Conservation (phyloP, 2,888 invertebrate species). For the Malthinus seriepunctatus region DNA sequence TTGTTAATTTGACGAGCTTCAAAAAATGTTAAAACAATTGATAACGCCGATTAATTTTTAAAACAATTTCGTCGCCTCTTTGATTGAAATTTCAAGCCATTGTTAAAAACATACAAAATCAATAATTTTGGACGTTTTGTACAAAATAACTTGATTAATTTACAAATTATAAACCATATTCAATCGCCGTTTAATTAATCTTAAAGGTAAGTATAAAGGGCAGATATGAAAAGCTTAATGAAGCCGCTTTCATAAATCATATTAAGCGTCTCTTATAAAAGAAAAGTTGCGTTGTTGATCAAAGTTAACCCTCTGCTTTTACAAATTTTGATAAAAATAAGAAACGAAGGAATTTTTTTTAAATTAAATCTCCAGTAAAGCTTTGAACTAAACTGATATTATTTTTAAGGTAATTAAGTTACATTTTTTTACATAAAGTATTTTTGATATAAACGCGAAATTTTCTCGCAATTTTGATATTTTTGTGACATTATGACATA, state of each 20-base stretch:
- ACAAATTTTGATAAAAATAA: not conserved
- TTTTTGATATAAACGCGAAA: not conserved
- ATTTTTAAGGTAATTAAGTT: not conserved
- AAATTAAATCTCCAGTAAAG: not conserved
- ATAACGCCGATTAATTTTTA: too few species aligned
- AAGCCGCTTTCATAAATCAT: conserved; percentile 11
- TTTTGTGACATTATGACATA: conserved; percentile 3
- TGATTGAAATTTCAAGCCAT: too few species aligned
- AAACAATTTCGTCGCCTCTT: too few species aligned
- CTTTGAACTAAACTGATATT: not conserved
- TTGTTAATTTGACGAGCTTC: too few species aligned
- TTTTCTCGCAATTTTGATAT: not conserved
- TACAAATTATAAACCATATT: too few species aligned
- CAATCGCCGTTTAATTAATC: too few species aligned
- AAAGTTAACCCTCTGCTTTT: conserved; percentile 1
- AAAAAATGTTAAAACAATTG: too few species aligned
- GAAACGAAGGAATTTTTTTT: not conserved
- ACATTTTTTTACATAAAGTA: not conserved
- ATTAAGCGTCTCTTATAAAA: conserved; percentile 7
- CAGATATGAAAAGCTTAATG: not conserved
- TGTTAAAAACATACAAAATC: too few species aligned
- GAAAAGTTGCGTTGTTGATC: conserved; percentile 6
- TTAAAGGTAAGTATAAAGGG: not conserved
- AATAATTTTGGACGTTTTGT: too few species aligned
- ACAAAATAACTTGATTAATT: too few species aligned